phyloP scores from a whole-genome alignment of 2,888 invertebrate genomes.

The Harpalus rufipes region DNA sequence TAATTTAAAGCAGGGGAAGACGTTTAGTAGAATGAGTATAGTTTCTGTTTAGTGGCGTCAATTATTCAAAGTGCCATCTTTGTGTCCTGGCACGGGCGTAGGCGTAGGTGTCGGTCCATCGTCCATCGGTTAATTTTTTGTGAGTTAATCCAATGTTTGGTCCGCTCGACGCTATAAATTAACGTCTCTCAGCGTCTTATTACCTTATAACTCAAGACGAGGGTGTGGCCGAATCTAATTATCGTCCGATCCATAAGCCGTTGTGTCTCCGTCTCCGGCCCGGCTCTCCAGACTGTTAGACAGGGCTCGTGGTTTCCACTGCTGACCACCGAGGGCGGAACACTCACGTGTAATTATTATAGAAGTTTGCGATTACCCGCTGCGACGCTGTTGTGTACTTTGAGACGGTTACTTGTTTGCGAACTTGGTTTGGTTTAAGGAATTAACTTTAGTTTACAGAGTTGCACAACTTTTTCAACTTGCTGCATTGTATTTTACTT shows the following conservation, averaged over 20 bases:
- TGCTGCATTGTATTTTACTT: conserved; percentile 6
- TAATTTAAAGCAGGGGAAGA: no score
- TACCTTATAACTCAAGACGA: conserved; percentile 77
- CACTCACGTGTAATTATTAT: conserved; percentile 61
- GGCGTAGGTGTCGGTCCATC: conserved; percentile 24
- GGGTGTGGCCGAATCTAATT: conserved; percentile 77
- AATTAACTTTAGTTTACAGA: conserved; percentile 41
- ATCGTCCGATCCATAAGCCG: conserved; percentile 71
- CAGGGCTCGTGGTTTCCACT: conserved; percentile 16
- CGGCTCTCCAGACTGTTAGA: conserved; percentile 6
- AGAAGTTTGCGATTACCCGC: conserved; percentile 57
- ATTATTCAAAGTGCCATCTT: no score
- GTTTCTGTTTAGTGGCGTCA: no score
- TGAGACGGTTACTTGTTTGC: conserved; percentile 37
- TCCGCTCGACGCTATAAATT: conserved; percentile 74
- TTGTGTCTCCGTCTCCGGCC: conserved; percentile 14
- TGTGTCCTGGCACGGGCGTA: background rate
- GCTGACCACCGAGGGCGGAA: conserved; percentile 56
- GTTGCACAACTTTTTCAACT: conserved; percentile 22
- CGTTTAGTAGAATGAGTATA: no score
- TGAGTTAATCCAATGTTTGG: conserved; percentile 70
- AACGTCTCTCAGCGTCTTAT: conserved; percentile 76
- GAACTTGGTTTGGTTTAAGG: conserved; percentile 34
- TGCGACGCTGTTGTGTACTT: conserved; percentile 49
- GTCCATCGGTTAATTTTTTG: conserved; percentile 59